Base-by-base conservation (phyloP, 2,888 invertebrate genomes). In the Hofmannophila pseudospretella region DNA sequence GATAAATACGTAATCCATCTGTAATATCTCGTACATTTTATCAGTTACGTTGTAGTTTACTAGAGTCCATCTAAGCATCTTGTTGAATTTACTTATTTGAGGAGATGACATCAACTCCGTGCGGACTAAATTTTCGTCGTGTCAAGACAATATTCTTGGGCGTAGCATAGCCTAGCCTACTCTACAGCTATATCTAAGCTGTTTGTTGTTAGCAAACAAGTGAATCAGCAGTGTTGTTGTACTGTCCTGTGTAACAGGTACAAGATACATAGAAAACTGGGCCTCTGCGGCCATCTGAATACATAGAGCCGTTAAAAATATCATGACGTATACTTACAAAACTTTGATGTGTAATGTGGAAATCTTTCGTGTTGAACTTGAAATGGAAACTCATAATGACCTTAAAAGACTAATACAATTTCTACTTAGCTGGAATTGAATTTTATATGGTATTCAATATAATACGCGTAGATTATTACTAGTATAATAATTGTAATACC, bases 201-300 rank as follows among this genome's bases (percentile, higher is more conserved):
- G 41, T 49, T 45, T 54, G 52, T 52, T 54, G 50, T 55, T 58
- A 51, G 60, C 62, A 68, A 68, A 75, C 65, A 67, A 38, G 54
- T 82, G 82, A 84, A 61, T 84, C 82, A 84, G 63, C 59, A 51
- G 68, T 66, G 61, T 39, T 32, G 23, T 12, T 14, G 22, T 20
- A 25, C 58, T 58, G 57, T 49, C 62, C 54, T 53, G 57, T 58
- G 59, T 47, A 58, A 40, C 39, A 39, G 48, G 27, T 53, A 56
- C 63, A 68, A 39, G 48, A 19, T 53, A 56, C 63, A 68, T 62
- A 66, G 67, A 66, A 65, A 64, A 51, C 48, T 61, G 58, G 58
- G 54, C 61, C 59, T 58, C 53, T 42, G 41, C 44, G 49, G 45
- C 61, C 71, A 76, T 54, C 71, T 78, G 77, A 74, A 63, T 65